phyloP scores from a whole-genome alignment of 1,140 invertebrate species.

The Diprion similis region DNA sequence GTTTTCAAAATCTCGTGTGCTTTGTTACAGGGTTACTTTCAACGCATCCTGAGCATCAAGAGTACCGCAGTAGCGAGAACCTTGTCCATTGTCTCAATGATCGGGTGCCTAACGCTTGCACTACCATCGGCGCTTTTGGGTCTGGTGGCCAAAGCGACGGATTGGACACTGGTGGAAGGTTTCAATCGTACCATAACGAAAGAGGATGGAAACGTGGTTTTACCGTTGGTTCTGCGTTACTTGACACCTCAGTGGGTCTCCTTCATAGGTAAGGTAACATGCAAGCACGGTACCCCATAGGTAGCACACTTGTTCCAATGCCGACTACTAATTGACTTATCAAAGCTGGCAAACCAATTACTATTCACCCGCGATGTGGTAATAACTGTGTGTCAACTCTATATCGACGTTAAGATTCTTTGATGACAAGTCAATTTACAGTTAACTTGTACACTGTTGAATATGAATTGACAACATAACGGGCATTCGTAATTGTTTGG shows the following conservation, averaged over 20 bases:
- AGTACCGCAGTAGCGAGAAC: slow-evolving; percentile 73
- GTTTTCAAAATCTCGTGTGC: slow-evolving; percentile 10
- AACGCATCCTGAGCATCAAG: slow-evolving; percentile 80
- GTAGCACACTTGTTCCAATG: too few species aligned
- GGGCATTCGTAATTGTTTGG: too few species aligned
- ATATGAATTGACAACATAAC: too few species aligned
- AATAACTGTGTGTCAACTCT: too few species aligned
- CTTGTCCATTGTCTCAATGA: slow-evolving; percentile 76
- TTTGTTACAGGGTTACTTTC: slow-evolving; percentile 77
- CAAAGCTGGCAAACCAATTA: background rate
- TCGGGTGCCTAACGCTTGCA: slow-evolving; percentile 78
- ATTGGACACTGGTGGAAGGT: slow-evolving; percentile 67
- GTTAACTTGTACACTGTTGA: too few species aligned
- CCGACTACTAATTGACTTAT: background rate
- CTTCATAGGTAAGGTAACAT: slow-evolving; percentile 48
- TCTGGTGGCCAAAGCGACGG: slow-evolving; percentile 71
- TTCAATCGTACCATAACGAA: slow-evolving; percentile 56
- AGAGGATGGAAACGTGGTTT: slow-evolving; percentile 68
- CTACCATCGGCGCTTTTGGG: slow-evolving; percentile 79
- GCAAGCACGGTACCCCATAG: background rate
- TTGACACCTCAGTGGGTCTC: slow-evolving; percentile 70
- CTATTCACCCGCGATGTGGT: too few species aligned
- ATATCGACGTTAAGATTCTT: too few species aligned
- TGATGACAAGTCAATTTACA: too few species aligned
- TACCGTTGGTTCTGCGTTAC: slow-evolving; percentile 79